Conservation (phyloP, 2,113 vertebrate genomes). For the Polypterus bichir region DNA sequence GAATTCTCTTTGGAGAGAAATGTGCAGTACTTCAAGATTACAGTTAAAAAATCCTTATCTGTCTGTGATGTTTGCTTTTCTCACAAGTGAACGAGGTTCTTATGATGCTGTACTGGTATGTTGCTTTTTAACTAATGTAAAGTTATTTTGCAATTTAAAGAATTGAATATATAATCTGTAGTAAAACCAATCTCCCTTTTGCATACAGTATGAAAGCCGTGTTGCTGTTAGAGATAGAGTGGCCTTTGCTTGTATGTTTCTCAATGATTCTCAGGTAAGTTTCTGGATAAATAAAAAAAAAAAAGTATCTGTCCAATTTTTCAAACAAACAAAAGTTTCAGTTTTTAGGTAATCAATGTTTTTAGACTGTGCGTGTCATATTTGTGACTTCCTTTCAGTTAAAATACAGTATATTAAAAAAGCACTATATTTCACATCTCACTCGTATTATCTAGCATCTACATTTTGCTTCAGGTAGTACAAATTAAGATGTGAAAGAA, state of each 20-base stretch:
- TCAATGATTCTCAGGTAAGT: conserved; percentile 80
- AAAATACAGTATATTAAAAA: too few relatives aligned
- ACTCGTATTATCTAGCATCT: too few relatives aligned
- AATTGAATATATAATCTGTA: background rate
- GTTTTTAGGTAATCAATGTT: too few relatives aligned
- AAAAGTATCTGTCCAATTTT: too few relatives aligned
- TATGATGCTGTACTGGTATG: conserved; percentile 91
- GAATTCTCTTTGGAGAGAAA: conserved; percentile 92
- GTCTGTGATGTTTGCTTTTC: conserved; percentile 93
- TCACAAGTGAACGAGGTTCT: conserved; percentile 85
- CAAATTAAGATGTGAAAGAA: too few relatives aligned
- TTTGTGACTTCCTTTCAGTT: too few relatives aligned
- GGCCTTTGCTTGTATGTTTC: conserved; percentile 93
- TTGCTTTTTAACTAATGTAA: conserved; percentile 2
- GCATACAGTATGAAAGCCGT: conserved; percentile 70
- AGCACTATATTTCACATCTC: too few relatives aligned
- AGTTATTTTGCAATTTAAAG: background rate
- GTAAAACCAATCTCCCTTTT: conserved; percentile 11
- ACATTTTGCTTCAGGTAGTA: too few relatives aligned
- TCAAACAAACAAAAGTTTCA: too few relatives aligned
- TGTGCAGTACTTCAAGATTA: conserved; percentile 86
- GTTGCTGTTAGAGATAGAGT: conserved; percentile 89
- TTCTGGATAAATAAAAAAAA: too few relatives aligned
- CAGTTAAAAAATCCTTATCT: conserved; percentile 90
- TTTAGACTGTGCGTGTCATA: too few relatives aligned